Percentiles rank a stretch among this genome's conserved stretches.
Conservation (phyloP, 2,113 vertebrate genomes). For the Semnopithecus entellus region DNA sequence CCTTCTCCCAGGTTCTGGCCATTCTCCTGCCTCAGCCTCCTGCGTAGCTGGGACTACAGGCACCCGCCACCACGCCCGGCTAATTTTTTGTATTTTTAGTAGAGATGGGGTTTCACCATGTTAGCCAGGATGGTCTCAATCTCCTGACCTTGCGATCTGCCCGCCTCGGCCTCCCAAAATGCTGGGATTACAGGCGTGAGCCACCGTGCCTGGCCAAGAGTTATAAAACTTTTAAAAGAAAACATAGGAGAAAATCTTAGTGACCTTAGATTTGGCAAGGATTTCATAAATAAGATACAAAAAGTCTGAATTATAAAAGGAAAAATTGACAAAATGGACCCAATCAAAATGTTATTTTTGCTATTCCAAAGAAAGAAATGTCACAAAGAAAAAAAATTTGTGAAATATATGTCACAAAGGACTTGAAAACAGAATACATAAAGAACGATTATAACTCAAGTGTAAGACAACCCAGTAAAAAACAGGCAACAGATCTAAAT, state of each 20-base stretch:
- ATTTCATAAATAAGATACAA: constrained; percentile 8
- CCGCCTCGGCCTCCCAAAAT: too few relatives aligned
- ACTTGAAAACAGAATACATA: background rate
- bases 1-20: too few relatives aligned
- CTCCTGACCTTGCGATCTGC: too few relatives aligned
- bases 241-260: background rate
- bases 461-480: background rate
- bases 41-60: too few relatives aligned
- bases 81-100: too few relatives aligned
- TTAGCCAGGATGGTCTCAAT: too few relatives aligned
- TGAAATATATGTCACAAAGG: background rate
- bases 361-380: background rate
- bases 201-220: too few relatives aligned
- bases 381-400: background rate
- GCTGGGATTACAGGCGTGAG: too few relatives aligned
- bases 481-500: background rate
- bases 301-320: background rate
- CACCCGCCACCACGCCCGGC: too few relatives aligned
- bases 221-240: background rate
- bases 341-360: background rate
- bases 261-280: background rate
- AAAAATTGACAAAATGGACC: background rate
- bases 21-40: too few relatives aligned
- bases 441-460: background rate
- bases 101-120: too few relatives aligned